Conservation (phyloP, 2,888 invertebrate genomes). For the Torymus tubicola region DNA sequence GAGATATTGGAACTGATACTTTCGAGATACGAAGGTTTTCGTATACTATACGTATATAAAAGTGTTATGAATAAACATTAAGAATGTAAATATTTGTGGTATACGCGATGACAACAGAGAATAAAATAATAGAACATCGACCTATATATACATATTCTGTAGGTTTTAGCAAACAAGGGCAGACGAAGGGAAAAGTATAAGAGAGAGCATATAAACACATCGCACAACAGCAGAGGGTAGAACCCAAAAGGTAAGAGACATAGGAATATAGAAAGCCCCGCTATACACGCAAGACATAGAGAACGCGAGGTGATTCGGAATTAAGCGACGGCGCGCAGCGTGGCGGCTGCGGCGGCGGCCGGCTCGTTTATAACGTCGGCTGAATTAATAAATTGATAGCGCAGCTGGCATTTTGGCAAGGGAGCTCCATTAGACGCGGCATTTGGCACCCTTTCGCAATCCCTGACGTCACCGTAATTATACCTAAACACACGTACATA, state of each 20-base stretch:
- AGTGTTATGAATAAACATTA: too few species aligned
- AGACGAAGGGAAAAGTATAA: too few species aligned
- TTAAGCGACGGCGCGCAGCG: conserved; percentile 27
- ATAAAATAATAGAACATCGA: too few species aligned
- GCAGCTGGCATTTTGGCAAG: conserved; percentile 71
- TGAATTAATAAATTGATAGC: conserved; percentile 70
- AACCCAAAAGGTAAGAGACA: neutral
- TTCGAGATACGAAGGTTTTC: too few species aligned
- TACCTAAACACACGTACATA: conserved; percentile 62
- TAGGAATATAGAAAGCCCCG: neutral
- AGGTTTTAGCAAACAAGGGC: too few species aligned
- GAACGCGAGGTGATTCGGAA: conserved; percentile 26
- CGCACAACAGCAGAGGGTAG: neutral
- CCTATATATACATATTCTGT: too few species aligned
- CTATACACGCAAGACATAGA: neutral
- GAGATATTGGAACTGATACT: too few species aligned
- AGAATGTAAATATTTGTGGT: too few species aligned
- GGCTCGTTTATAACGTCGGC: conserved; percentile 56
- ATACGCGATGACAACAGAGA: too few species aligned
- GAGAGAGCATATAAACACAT: too few species aligned
- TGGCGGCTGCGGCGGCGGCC: conserved; percentile 29
- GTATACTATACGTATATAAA: too few species aligned
- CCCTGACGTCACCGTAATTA: conserved; percentile 68
- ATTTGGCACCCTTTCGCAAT: conserved; percentile 68
- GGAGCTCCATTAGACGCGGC: conserved; percentile 67